Evolutionary conservation across 2,888 invertebrate genomes (phyloP), one percentile per base, ranked within the genome.

Genomic region (Ichneumon xanthorius): DNA sequence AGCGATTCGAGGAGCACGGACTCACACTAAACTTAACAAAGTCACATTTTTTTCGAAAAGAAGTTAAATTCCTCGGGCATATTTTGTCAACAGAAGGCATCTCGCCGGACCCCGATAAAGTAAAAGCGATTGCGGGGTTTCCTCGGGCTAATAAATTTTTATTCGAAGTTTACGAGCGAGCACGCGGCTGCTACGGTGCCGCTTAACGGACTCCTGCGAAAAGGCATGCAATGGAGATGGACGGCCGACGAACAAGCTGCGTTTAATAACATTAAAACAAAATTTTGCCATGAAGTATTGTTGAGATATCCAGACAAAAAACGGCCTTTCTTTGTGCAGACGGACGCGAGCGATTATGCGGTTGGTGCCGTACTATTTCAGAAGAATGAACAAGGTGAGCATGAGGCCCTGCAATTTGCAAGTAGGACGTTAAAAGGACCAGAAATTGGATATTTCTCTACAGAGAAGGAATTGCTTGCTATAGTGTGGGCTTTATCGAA

Each of bases 101-200:
- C n/a, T n/a, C n/a, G n/a, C n/a, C n/a, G n/a, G n/a, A n/a, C n/a
- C n/a, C n/a, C n/a, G n/a, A n/a, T n/a, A n/a, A n/a, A n/a, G n/a
- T n/a, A n/a, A n/a, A 88, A 88, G 70, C 81, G 86, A 26, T n/a
- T 87, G 1, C 40, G 86, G 5, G 87, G 80, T 9, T 88, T 88
- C 65, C 53, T 88, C 0, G 87, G 87, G 1, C 14, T 87, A 0
- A 81, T 85, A 37, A 87, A 87, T 40, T 88, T 55, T 48, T 87
- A 88, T 19, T 65, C 80, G 0, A 67, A 71, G 26, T 88, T 88
- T 19, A n/a, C 63, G 2, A 16, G n/a, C 11, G 19, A 65, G 11
- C 89, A 87, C 45, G 85, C 87, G 45, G 19, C 78, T 0, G 9
- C 22, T 4, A 86, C 83, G 3, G 3, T 33, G 0, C 77, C 82